These are phyloP conservation scores for Chloroceryle inda DNA, from an alignment of 2,797 vertebrate species.

Conservation along the genomic window DNA sequence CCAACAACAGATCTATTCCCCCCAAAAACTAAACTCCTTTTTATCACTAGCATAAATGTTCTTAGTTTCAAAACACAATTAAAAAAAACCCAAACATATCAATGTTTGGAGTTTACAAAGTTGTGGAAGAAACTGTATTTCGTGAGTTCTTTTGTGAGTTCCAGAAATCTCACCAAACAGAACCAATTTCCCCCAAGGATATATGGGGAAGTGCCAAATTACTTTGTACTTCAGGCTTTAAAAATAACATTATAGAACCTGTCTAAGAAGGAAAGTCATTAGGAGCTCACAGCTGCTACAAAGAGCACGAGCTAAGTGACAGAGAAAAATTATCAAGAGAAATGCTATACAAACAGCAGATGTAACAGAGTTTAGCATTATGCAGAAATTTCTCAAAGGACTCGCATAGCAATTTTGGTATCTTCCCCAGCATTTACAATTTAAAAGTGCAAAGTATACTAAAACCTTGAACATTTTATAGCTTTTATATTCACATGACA, in stretches of 20 bases:
- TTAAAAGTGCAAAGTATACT: conserved; percentile 50
- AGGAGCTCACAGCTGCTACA: conserved; percentile 76
- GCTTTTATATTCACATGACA: conserved; percentile 18
- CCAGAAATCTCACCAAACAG: conserved; percentile 27
- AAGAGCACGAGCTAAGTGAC: conserved; percentile 71
- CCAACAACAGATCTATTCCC: background rate
- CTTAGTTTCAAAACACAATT: background rate
- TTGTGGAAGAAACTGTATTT: background rate
- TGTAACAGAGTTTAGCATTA: conserved; percentile 64
- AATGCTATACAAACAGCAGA: conserved; percentile 77
- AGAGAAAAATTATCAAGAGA: conserved; percentile 72
- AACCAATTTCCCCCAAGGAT: conserved; percentile 21
- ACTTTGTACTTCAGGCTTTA: conserved; percentile 59
- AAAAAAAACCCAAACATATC: background rate
- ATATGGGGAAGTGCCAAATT: conserved; percentile 52
- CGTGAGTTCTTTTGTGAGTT: background rate
- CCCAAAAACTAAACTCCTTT: background rate
- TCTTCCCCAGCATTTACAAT: conserved; percentile 62
- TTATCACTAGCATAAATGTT: background rate
- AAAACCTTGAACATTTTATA: conserved; percentile 42
- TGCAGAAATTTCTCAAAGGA: conserved; percentile 63
- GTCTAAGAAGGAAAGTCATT: conserved; percentile 78
- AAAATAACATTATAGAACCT: conserved; percentile 62
- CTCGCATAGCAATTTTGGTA: conserved; percentile 40
- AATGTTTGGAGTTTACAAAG: background rate